Base-by-base conservation (phyloP, 2,797 vertebrate genomes). In the Atherinosoma microstoma region DNA sequence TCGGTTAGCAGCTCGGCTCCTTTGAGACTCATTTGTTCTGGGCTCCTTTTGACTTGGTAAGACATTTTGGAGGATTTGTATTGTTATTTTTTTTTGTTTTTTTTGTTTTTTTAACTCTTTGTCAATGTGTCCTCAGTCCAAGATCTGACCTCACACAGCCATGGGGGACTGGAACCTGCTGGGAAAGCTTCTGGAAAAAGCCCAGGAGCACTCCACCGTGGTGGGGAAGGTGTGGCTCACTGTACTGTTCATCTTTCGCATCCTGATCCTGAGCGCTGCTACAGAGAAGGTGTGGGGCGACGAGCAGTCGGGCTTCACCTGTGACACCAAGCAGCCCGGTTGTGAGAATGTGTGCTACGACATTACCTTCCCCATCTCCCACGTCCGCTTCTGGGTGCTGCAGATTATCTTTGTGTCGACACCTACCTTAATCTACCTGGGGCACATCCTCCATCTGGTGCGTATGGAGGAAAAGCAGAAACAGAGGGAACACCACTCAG, bases 371-470 rank as follows among this genome's bases (percentile, higher is more conserved):
- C 96, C 96, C 78, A 96, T 97, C 89, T 97, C 96, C 49, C 96
- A 97, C 75, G 95, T 97, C 45, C 95, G 94, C 74, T 97, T 97
- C 85, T 97, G 96, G 96, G 96, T 96, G 61, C 94, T 97, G 84
- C 97, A 97, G 93, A 97, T 97, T 89, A 96, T 97, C 89, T 97
- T 97, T 0, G 95, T 97, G 84, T 97, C 96, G 68, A 96, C 96
- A 0, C 97, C 96, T 0, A 96, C 95, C 8, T 86, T 97, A 0
- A 93, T 97, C 79, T 97, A 97, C 90, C 92, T 96, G 88, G 96
- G 96, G 4, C 96, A 97, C 93, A 95, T 97, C 65, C 89, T 97
- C 58, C 96, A 96, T 74, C 92, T 97, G 80, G 94, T 96, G 54
- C 94, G 95, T 0, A 92, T 94, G 90, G 95, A 96, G 82, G 96